phyloP scores from a whole-genome alignment of 2,888 invertebrate genomes.

The Eupithecia vulgata region DNA sequence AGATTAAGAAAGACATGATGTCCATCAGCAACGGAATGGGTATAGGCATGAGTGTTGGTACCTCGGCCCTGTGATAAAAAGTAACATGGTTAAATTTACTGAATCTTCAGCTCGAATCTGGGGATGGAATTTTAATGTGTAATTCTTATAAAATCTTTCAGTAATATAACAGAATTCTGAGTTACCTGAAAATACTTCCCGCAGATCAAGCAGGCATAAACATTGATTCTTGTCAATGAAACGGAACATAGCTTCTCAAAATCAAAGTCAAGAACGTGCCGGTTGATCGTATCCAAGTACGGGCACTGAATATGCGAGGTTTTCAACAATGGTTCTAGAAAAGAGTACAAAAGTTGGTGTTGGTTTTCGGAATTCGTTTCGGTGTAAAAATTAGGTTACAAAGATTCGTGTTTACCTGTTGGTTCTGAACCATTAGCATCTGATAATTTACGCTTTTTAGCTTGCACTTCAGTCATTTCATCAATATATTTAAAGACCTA shows the following conservation, averaged over 20 bases:
- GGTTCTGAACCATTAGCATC: slow-evolving; percentile 59
- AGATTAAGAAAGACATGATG: slow-evolving; percentile 99
- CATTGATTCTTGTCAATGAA: slow-evolving; percentile 98
- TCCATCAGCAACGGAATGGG: slow-evolving; percentile 98
- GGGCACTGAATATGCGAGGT: slow-evolving; percentile 89
- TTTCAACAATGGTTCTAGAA: slow-evolving; percentile 65
- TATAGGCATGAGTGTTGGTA: slow-evolving; percentile 99
- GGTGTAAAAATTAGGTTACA: slow-evolving; percentile 51
- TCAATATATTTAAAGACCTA: neutral
- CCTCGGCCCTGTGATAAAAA: slow-evolving; percentile 91
- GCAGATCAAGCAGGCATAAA: slow-evolving; percentile 99
- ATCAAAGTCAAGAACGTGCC: slow-evolving; percentile 98
- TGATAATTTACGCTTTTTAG: slow-evolving; percentile 65
- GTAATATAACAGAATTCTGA: neutral
- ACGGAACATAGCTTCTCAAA: slow-evolving; percentile 99
- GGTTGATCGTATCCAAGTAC: slow-evolving; percentile 98
- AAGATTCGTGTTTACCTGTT: slow-evolving; percentile 51
- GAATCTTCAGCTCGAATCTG: neutral
- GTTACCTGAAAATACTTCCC: slow-evolving; percentile 96
- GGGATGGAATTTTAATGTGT: neutral
- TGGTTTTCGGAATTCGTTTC: neutral
- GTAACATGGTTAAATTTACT: neutral
- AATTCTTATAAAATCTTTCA: neutral
- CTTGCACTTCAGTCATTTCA: slow-evolving; percentile 55
- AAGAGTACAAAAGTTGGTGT: slow-evolving; percentile 2